These are phyloP conservation scores for Plebejus argus DNA, from an alignment of 2,888 invertebrate species.

Conservation along the genomic window DNA sequence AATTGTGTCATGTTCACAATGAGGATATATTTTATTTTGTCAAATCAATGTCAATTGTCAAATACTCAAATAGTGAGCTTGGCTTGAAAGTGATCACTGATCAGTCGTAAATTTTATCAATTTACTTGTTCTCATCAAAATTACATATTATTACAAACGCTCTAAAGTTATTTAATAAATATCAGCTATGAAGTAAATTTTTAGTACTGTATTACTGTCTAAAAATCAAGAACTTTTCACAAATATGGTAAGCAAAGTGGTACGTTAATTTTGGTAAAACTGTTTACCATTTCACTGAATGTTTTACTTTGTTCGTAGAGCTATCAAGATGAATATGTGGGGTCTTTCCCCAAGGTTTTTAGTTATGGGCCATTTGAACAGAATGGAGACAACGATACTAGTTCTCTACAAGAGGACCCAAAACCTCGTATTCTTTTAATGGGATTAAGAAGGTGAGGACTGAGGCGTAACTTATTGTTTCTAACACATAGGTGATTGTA, in stretches of 20 bases:
- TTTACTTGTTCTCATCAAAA: not conserved
- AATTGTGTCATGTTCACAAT: too few relatives aligned
- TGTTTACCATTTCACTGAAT: slow-evolving; percentile 18
- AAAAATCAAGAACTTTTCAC: not conserved
- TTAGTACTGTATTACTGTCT: not conserved
- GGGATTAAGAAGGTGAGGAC: slow-evolving; percentile 91
- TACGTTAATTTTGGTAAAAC: not conserved
- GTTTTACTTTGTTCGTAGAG: slow-evolving; percentile 54
- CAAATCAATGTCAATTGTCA: not conserved
- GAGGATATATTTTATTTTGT: too few relatives aligned
- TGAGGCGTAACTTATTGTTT: slow-evolving; percentile 37
- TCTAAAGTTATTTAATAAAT: not conserved
- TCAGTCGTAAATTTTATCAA: slow-evolving; percentile 10
- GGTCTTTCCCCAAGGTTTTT: slow-evolving; percentile 93
- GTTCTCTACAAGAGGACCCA: slow-evolving; percentile 85
- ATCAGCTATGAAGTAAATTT: slow-evolving; percentile 17
- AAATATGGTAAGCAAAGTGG: slow-evolving; percentile 24
- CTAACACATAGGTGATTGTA: not conserved
- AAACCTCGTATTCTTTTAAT: slow-evolving; percentile 97
- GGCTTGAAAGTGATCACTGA: not conserved
- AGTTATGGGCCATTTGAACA: slow-evolving; percentile 95
- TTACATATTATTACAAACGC: not conserved
- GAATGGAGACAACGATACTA: slow-evolving; percentile 84
- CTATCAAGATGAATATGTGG: slow-evolving; percentile 82
- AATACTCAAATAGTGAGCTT: too few relatives aligned